Conservation (phyloP, 2,888 invertebrate species). For the Azorinus chamasolen region DNA sequence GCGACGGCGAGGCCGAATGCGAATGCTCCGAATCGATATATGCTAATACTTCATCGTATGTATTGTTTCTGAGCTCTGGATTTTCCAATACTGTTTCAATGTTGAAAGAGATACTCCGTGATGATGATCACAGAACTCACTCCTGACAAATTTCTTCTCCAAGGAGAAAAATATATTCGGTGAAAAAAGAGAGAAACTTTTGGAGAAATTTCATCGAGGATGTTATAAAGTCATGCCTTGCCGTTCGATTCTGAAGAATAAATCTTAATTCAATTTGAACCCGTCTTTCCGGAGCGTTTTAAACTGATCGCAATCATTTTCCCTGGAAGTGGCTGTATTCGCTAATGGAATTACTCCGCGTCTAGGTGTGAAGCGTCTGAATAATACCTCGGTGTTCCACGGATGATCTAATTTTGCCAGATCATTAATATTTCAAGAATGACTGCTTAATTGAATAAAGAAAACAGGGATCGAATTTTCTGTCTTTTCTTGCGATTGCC, state of each 20-base stretch:
- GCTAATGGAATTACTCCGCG: conserved; percentile 72
- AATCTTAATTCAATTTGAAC: conserved; percentile 59
- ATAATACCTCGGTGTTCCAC: conserved; percentile 69
- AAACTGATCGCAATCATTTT: conserved; percentile 52
- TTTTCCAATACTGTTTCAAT: too few species aligned
- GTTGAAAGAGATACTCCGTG: too few species aligned
- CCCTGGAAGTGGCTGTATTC: conserved; percentile 50
- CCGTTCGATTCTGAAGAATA: conserved; percentile 45
- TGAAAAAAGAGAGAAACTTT: background rate
- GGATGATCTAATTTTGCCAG: conserved; percentile 73
- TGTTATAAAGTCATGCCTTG: background rate
- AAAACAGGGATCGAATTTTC: conserved; percentile 70
- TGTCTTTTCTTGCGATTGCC: conserved; percentile 65
- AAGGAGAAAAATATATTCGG: too few species aligned
- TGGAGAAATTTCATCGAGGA: background rate
- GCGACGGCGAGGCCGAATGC: background rate
- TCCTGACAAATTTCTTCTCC: too few species aligned
- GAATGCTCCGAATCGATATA: background rate
- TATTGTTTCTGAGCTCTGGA: background rate
- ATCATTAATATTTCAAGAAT: conserved; percentile 78
- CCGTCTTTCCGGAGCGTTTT: conserved; percentile 42
- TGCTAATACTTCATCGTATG: background rate
- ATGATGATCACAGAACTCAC: too few species aligned
- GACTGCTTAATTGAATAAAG: conserved; percentile 75
- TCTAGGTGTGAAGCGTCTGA: conserved; percentile 74